These are phyloP conservation scores for Leptothorax acervorum DNA, from an alignment of 2,888 invertebrate species.

Conservation along the genomic window DNA sequence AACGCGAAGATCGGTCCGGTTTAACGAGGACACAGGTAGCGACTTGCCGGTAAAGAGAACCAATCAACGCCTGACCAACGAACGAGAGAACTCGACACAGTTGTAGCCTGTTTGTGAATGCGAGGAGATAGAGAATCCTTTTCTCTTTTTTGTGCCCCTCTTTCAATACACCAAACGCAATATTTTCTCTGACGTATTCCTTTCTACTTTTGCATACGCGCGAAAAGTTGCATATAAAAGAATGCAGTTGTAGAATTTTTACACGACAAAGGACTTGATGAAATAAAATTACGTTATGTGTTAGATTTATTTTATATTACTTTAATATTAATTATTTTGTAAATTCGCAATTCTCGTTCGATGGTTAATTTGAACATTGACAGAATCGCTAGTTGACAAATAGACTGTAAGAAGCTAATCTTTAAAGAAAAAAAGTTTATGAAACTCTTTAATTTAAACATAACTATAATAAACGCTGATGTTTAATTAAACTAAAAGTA, in stretches of 20 bases:
- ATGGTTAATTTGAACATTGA: neutral
- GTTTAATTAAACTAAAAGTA: conserved; percentile 19
- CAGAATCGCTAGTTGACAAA: neutral
- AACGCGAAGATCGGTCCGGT: conserved; percentile 63
- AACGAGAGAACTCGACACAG: conserved; percentile 18
- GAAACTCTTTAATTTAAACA: neutral
- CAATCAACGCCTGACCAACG: conserved; percentile 68
- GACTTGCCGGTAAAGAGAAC: conserved; percentile 63
- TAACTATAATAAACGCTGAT: neutral
- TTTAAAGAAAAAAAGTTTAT: neutral
- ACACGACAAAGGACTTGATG: neutral
- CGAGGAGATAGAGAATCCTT: neutral
- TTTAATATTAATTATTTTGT: conserved; percentile 10
- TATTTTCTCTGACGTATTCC: conserved; percentile 1
- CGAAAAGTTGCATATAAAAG: neutral
- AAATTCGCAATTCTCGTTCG: neutral
- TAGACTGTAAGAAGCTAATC: neutral
- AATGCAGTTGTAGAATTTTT: conserved; percentile 4
- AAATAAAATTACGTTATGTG: neutral
- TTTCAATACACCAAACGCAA: conserved; percentile 4
- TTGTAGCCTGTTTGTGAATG: conserved; percentile 1
- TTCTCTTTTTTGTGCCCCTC: neutral
- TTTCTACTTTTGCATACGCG: conserved; percentile 9
- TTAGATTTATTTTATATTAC: neutral
- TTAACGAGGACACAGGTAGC: conserved; percentile 57